phyloP scores from a whole-genome alignment of 2,113 vertebrate species.

The Brachirus orientalis region DNA sequence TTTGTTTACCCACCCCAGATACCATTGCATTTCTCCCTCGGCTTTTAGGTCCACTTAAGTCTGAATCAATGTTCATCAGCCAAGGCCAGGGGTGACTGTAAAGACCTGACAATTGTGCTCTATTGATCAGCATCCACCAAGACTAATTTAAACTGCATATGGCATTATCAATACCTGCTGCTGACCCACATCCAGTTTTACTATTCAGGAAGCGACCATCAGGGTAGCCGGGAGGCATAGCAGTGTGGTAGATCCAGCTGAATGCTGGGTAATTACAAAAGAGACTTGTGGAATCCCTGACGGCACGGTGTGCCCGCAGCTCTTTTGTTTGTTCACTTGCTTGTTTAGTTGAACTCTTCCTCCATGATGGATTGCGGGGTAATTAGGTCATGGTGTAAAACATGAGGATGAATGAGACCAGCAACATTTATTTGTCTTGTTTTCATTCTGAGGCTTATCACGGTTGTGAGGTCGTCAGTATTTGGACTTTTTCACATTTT shows the following conservation, averaged over 20 bases:
- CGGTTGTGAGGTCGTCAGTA: background rate
- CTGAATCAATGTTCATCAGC: constrained; percentile 72
- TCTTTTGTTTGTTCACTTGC: constrained; percentile 53
- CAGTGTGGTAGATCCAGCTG: constrained; percentile 43
- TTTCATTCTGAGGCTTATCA: background rate
- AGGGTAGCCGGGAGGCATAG: constrained; percentile 30
- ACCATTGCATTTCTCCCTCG: constrained; percentile 25
- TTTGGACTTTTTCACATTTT: background rate
- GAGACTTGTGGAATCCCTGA: constrained; percentile 56
- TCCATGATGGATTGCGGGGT: constrained; percentile 40
- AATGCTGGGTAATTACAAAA: constrained; percentile 66
- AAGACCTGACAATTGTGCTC: constrained; percentile 57
- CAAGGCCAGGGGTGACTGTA: constrained; percentile 64
- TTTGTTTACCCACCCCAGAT: constrained; percentile 42
- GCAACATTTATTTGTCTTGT: background rate
- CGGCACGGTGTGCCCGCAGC: constrained; percentile 37
- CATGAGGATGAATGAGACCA: constrained; percentile 4
- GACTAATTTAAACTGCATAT: constrained; percentile 70
- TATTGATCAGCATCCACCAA: constrained; percentile 68
- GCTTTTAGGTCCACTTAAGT: constrained; percentile 59
- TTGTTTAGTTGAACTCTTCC: constrained; percentile 62
- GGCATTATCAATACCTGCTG: constrained; percentile 66
- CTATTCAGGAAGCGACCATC: constrained; percentile 42
- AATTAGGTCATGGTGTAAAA: constrained; percentile 48
- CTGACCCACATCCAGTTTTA: constrained; percentile 43